Evolutionary conservation across 2,797 vertebrate species (phyloP), one percentile per base, ranked within the genome.

Genomic region (Scolopax bukidnonensis): DNA sequence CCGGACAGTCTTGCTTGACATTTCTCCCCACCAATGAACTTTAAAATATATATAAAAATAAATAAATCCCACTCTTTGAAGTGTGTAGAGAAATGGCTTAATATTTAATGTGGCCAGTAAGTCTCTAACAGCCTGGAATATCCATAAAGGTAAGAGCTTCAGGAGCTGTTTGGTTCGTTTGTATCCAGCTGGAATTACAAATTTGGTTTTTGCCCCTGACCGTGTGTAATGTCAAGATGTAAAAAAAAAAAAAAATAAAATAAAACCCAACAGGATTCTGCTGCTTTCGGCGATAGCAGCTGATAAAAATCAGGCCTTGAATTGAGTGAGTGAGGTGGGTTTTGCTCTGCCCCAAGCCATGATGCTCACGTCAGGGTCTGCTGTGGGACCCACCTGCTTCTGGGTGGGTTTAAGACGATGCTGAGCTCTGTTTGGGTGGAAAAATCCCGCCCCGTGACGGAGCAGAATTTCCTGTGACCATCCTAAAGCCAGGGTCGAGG

Each of bases 231-330:
- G 19, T 21, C 32, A 85, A 2, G 57, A 4, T 1, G 5, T 59
- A 5, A 57, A 79, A 76, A 76, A 20, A 0, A n/a, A n/a, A n/a
- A n/a, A n/a, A n/a, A n/a, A n/a, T n/a, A n/a, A n/a, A n/a, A n/a
- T n/a, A n/a, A n/a, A n/a, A n/a, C n/a, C n/a, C 0, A 25, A 8
- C 0, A 3, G n/a, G 50, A 65, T 69, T n/a, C 19, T 30, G 57
- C 45, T 2, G 1, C 30, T 38, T 85, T 24, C 1, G 3, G 19
- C 3, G 4, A 6, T 2, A 32, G 40, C 43, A 38, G 24, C 7
- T 16, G 41, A 6, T 56, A 47, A 76, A 56, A 56, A 56, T n/a
- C 27, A 45, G 27, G 32, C n/a, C 24, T 56, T 3, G 27, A 19
- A 23, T n/a, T 21, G 41, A 24, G 20, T 2, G 40, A 64, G 4